phyloP scores from a whole-genome alignment of 2,113 vertebrate genomes.

The Andinoacara biseriatus region DNA sequence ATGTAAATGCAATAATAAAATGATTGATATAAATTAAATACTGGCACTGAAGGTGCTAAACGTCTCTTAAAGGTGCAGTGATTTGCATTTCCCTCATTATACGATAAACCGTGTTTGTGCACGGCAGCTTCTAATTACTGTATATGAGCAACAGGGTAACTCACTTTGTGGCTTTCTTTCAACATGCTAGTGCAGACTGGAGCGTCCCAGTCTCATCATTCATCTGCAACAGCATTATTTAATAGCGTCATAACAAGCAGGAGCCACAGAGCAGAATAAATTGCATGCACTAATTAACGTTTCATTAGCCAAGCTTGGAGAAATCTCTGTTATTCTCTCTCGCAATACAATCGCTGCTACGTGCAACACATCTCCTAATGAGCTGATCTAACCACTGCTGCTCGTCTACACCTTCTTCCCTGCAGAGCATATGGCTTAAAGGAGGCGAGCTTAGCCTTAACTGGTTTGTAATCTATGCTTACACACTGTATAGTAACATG shows the following conservation, averaged over 20 bases:
- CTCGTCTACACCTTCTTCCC: conserved; percentile 37
- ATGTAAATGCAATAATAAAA: neutral
- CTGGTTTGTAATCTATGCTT: conserved; percentile 22
- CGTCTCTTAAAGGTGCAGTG: conserved; percentile 1
- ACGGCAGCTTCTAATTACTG: conserved; percentile 16
- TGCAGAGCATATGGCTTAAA: conserved; percentile 43
- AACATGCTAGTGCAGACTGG: neutral
- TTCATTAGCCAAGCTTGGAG: conserved; percentile 49
- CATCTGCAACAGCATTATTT: conserved; percentile 24
- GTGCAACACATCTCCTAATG: conserved; percentile 31
- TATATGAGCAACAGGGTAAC: conserved; percentile 2
- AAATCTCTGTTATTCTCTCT: conserved; percentile 29
- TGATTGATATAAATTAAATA: conserved; percentile 18
- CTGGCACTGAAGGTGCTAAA: conserved; percentile 47
- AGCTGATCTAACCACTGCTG: conserved; percentile 37
- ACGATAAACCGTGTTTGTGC: conserved; percentile 6
- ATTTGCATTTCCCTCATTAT: conserved; percentile 16
- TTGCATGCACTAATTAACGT: conserved; percentile 53
- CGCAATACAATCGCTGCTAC: conserved; percentile 39
- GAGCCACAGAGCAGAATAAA: conserved; percentile 24
- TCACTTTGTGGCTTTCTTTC: conserved; percentile 11
- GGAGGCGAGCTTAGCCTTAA: conserved; percentile 32
- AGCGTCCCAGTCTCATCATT: conserved; percentile 13
- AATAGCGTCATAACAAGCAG: conserved; percentile 22
- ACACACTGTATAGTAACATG: conserved; percentile 39